These are phyloP conservation scores for Lycocerus yunnanus DNA, from an alignment of 2,888 invertebrate species.

Conservation along the genomic window DNA sequence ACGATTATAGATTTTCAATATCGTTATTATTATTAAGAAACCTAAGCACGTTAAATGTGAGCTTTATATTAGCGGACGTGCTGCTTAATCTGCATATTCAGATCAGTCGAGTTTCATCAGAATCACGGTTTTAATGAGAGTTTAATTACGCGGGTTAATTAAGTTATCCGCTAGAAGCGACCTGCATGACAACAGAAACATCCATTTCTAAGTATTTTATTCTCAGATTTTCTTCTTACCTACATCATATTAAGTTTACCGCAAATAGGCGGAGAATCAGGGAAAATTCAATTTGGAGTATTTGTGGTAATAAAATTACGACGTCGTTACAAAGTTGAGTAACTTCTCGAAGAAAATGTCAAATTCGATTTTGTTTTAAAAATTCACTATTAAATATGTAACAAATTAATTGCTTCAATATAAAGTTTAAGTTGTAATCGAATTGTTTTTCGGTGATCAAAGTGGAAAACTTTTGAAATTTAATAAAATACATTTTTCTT, in stretches of 20 bases:
- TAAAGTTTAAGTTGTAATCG: not conserved
- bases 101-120: slow-evolving; percentile 46
- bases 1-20: not conserved
- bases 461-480: not conserved
- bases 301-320: not conserved
- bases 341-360: not conserved
- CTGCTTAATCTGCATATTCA: slow-evolving; percentile 51
- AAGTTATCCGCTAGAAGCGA: slow-evolving; percentile 42
- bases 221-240: not conserved
- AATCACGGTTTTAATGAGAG: slow-evolving; percentile 48
- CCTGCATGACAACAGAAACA: slow-evolving; percentile 33
- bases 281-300: not conserved
- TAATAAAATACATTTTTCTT: not conserved
- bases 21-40: slow-evolving; percentile 37
- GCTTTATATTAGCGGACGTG: slow-evolving; percentile 44
- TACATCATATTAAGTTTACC: not conserved
- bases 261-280: not conserved
- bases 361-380: not conserved
- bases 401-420: not conserved
- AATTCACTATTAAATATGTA: not conserved
- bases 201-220: slow-evolving; percentile 18
- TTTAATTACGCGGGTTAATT: slow-evolving; percentile 49
- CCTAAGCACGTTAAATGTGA: slow-evolving; percentile 43
- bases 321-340: not conserved
- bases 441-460: not conserved